Conservation (phyloP, 2,888 invertebrate genomes). For the Drymonia ruficornis region DNA sequence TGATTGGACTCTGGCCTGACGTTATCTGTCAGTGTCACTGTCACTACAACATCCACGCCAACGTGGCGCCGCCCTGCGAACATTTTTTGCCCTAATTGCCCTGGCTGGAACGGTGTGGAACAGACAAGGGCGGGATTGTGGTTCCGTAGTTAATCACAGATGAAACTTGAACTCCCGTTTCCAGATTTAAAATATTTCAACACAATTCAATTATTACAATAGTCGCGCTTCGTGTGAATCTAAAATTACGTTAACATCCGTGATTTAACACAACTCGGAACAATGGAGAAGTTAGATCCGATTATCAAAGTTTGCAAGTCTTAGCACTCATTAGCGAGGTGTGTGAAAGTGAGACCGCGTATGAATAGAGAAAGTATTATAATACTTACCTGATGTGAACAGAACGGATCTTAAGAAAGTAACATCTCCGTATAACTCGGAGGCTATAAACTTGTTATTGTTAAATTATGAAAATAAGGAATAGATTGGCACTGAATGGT, state of each 20-base stretch:
- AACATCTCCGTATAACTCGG: conserved; percentile 48
- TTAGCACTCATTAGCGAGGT: conserved; percentile 62
- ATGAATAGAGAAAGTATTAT: conserved; percentile 79
- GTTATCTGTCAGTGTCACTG: too few species aligned
- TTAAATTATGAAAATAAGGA: conserved; percentile 15
- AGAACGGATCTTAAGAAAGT: conserved; percentile 64
- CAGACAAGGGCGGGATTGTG: too few species aligned
- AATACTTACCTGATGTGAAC: conserved; percentile 47
- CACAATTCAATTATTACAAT: not conserved
- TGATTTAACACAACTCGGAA: conserved; percentile 55
- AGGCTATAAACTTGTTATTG: conserved; percentile 35
- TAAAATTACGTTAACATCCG: conserved; percentile 40
- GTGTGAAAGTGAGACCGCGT: conserved; percentile 70
- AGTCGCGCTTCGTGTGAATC: conserved; percentile 4
- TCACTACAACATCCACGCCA: too few species aligned
- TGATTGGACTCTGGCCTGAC: too few species aligned
- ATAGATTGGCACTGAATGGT: too few species aligned
- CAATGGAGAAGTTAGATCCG: conserved; percentile 55
- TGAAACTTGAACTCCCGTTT: too few species aligned
- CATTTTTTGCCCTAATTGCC: too few species aligned
- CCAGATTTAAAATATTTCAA: too few species aligned
- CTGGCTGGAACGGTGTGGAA: too few species aligned
- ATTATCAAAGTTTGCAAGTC: conserved; percentile 65
- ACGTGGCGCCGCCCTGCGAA: too few species aligned
- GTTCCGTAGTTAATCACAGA: too few species aligned